Base-by-base conservation (phyloP, 2,113 vertebrate species). In the Ciconia maguari region DNA sequence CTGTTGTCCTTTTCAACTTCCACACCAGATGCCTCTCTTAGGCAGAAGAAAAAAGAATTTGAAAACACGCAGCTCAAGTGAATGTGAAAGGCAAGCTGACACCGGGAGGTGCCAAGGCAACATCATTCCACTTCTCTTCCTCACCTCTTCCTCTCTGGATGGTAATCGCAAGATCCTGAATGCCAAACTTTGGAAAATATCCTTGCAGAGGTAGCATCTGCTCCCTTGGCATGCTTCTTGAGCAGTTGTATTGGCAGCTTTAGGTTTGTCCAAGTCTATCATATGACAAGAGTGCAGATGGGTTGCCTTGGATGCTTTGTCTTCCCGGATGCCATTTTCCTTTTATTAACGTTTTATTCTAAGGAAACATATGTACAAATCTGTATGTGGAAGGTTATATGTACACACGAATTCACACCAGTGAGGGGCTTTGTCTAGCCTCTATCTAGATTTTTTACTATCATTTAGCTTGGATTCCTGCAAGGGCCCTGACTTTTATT, bases 191-290 rank as follows among this genome's bases (percentile, higher is more conserved):
- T 62, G 91, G 89, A 96, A 96, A 96, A 94, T 94, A 93, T 93
- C 77, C 83, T 97, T 97, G 92, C 94, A 97, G 93, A 96, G 89
- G 88, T 83, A 96, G 93, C 94, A 97, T 96, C 92, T 96, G 92
- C 93, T 84, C 95, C 94, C 92, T 96, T 89, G 84, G 92, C 93
- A 87, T 74, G 74, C 60, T 96, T 75, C 81, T 94, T 93, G 89
- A 96, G 96, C 96, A 97, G 95, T 78, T 97, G 86, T 76, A 96
- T 87, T 84, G 51, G 89, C 93, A 94, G 90, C 76, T 96, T 93
- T 88, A 87, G 60, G 36, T 91, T 90, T 77, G 82, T 79, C 90
- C 72, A 85, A 87, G 85, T 85, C 69, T 80, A 92, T 94, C 94
- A 93, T 78, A 93, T 81, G 90, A 96, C 65, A 91, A 65, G 93